Conservation (phyloP, 1,140 invertebrate species). For the Luehdorfia chinensis region DNA sequence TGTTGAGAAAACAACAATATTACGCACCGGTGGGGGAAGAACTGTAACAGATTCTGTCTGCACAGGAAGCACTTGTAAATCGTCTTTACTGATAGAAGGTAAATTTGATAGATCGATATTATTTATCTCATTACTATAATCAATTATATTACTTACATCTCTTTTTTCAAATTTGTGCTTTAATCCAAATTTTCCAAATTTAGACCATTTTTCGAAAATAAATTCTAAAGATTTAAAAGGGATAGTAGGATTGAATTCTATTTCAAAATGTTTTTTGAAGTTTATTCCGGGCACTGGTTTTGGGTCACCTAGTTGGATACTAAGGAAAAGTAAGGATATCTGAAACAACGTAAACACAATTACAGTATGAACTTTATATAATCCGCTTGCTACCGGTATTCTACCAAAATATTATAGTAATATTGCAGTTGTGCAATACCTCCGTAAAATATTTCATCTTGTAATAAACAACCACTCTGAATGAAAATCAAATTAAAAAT, state of each 20-base stretch:
- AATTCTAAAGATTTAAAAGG: constrained; percentile 32
- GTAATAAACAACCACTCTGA: neutral
- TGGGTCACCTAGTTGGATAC: too few relatives aligned
- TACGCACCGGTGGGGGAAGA: neutral
- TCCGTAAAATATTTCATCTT: constrained; percentile 5
- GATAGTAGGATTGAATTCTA: constrained; percentile 37
- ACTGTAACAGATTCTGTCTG: neutral
- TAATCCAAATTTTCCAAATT: constrained; percentile 44
- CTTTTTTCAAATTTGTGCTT: constrained; percentile 43
- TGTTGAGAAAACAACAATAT: constrained; percentile 12
- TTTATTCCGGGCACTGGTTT: constrained; percentile 23
- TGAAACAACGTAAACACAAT: constrained; percentile 21
- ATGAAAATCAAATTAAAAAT: constrained; percentile 22
- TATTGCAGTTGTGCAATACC: too few relatives aligned
- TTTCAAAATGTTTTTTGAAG: constrained; percentile 37
- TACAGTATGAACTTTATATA: neutral
- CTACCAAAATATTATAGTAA: too few relatives aligned
- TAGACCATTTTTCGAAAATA: constrained; percentile 48
- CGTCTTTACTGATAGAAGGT: constrained; percentile 4
- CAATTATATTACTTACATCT: constrained; percentile 15
- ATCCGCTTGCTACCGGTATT: too few relatives aligned
- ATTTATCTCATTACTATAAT: too few relatives aligned
- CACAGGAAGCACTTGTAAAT: constrained; percentile 9
- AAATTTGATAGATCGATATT: constrained; percentile 5
- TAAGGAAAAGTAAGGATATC: neutral